Base-by-base conservation (phyloP, 2,888 invertebrate genomes). In the Polymixis lichenea region DNA sequence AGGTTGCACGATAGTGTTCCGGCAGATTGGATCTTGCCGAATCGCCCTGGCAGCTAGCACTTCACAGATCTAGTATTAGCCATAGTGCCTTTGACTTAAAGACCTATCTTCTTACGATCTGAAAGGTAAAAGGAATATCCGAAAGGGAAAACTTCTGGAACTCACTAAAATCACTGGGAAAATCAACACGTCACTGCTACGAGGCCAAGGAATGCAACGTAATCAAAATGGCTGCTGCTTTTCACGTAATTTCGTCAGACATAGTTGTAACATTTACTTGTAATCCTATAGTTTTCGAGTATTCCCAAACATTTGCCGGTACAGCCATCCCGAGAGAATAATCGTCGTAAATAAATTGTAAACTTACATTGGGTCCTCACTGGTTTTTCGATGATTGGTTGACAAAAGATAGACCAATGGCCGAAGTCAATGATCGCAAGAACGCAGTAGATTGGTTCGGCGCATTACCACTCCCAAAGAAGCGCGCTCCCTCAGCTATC, bases 301-400 rank as follows among this genome's bases (percentile, higher is more conserved):
- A 90, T 86, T 87, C 82, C 76, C 74, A 79, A 86, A 88, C 82
- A 85, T 83, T 77, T 61, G 72, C 88, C 91, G 89, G 89, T 84
- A 89, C 89, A 87, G 86, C 89, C 92, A 92, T 93, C 89, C 77
- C 88, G 86, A 91, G 87, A 88, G 87, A 92, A 92, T 93, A 93
- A 91, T 95, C 90, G 91, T 89, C 89, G 93, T 94, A 95, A 92
- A 91, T 92, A 91, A 93, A 93, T 93, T 94, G 94, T 92, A 93
- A 94, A 96, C 96, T 96, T 96, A 96, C 96, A 95, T 95, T 95
- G 94, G 93, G 91, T 94, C 92, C 94, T 96, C 94, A 95, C 97
- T 97, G 97, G 97, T 98, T 97, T 98, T 97, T 97, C 98, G 97
- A 98, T 98, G 98, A 98, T 98, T 98, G 98, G 98, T 98, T 98